Evolutionary conservation across 1,140 invertebrate genomes (phyloP).

Genomic region (Arctopsyche grandis): DNA sequence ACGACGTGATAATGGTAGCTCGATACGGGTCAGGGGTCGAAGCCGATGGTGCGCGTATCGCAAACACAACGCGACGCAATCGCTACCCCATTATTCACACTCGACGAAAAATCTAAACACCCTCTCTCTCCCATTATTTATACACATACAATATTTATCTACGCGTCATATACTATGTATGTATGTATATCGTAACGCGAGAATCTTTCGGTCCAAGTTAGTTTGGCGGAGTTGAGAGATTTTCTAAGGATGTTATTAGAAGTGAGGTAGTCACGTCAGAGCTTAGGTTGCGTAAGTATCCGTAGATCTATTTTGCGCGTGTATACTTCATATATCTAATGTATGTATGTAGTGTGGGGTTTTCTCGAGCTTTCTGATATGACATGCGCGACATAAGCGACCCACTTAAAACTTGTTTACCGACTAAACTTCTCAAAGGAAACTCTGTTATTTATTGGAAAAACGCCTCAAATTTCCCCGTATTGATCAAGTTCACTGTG

Average conservation of each 20-base stretch:
- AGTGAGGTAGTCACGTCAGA: neutral
- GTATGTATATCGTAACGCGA: neutral
- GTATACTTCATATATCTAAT: neutral
- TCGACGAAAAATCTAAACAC: neutral
- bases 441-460: slow-evolving; percentile 25
- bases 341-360: neutral
- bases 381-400: slow-evolving; percentile 25
- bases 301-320: neutral
- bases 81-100: slow-evolving; percentile 18
- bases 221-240: neutral
- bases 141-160: no score
- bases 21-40: slow-evolving; percentile 29
- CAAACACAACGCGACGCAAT: slow-evolving; percentile 18
- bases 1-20: slow-evolving; percentile 28
- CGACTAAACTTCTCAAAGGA: slow-evolving; percentile 13
- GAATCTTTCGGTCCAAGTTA: neutral
- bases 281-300: neutral
- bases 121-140: neutral
- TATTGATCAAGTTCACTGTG: neutral
- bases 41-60: slow-evolving; percentile 20
- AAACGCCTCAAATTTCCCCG: neutral
- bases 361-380: slow-evolving; percentile 8
- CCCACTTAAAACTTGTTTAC: slow-evolving; percentile 26
- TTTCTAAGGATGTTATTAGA: slow-evolving; percentile 8
- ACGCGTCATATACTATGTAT: neutral